Base-by-base conservation (phyloP, 2,888 invertebrate species). In the Campoplex nolae region DNA sequence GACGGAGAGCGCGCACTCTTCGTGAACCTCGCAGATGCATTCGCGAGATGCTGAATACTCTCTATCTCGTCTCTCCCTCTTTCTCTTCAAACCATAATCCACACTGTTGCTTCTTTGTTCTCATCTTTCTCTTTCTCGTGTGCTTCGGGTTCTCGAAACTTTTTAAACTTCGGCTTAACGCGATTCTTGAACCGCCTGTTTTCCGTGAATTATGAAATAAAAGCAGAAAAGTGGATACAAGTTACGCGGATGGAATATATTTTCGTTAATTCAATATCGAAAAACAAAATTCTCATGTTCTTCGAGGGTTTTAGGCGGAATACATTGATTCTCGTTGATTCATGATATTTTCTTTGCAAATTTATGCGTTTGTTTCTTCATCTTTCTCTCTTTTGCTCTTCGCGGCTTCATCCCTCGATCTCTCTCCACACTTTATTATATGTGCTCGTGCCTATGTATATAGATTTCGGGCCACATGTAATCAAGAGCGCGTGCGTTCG, bases 21-120 rank as follows among this genome's bases (percentile, higher is more conserved):
- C 87, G 85, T 77, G 85, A 90, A 88, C 84, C 84, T 38, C 85
- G 78, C 86, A 86, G 89, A 89, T 90, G 86, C 78, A 88, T 89
- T 86, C 87, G 82, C 83, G 84, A 89, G 90, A 90, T 90, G 62
- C 62, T 62, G 62, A 3, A 38, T 28, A 28, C 58, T 58, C 58
- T 78, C 77, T 45, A 65, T 48, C 65, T 62, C 70, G 48, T 68
- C 32, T 80, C 68, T 88, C 84, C 81, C 80, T 85, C 58, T 70
- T 78, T 67, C 80, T 76, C 77, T 81, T 81, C 81, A 70, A 54
- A 23, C 68, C 71, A 74, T 71, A 75, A 45, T 83, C 75, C 28
- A 56, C 13, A 35, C 45, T 67, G 70, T 83, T 80, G 75, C 18
- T 80, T 65, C 18, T 56, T 65, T 75, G 68, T 77, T 58, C 73